Evolutionary conservation across 2,113 vertebrate genomes (phyloP), one percentile per base, ranked within the genome.

Genomic region (Varanus komodoensis): DNA sequence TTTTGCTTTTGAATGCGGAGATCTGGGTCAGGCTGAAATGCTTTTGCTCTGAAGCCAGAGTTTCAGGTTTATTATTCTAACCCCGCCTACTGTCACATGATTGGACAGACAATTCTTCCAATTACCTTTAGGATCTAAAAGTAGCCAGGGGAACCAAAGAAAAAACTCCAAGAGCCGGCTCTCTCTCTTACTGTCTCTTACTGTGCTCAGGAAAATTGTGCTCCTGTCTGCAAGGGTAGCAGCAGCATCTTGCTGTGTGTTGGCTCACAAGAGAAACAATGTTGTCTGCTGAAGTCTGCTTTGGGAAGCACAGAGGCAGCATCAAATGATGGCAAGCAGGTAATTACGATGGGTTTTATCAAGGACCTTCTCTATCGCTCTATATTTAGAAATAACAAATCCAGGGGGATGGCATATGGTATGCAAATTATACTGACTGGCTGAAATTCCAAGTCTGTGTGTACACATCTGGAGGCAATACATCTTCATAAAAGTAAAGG

Each of bases 61-160:
- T 54, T 90, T 44, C 85, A 78, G 88, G 93, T 90, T 94, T 54
- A 9, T 85, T 82, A 29, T 29, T 82, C 75, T 85, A 88, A 84
- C 85, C 87, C 94, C 94, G 52, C 95, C 95, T 89, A 82, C 89
- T 82, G 52, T n/a, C 89, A 85, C 82, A 68, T 89, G 89, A 93
- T 92, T 91, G 94, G 95, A 81, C 14, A 87, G 82, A 86, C 83
- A 80, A 27, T 68, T 52, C 83, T 92, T 61, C 92, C 89, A 91
- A 89, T 64, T 75, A 73, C 94, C 92, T 92, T 87, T 87, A 7
- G 84, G 8, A 48, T 52, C n/a, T 87, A 67, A 92, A 84, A 93
- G 89, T 79, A 92, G 90, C 91, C 71, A 89, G 74, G 81, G 91
- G 85, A 54, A 91, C 19, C 25, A 88, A 82, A 54, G 78, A 71